These are phyloP conservation scores for Elysia crispata DNA, from an alignment of 2,888 invertebrate genomes.

Conservation along the genomic window DNA sequence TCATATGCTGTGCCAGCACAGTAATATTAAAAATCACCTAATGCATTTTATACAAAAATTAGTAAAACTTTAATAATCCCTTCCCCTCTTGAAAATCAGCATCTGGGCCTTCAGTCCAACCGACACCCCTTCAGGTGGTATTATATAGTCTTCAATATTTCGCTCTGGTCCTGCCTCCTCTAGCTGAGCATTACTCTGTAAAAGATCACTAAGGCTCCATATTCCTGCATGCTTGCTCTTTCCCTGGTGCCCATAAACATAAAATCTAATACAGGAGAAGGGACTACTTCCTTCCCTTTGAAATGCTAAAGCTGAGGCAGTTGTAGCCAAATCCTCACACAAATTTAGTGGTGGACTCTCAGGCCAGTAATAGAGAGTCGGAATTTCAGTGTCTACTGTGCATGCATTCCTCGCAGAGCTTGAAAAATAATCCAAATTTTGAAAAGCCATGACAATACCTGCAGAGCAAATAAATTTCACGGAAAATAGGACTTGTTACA, in stretches of 20 bases:
- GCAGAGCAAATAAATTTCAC: not conserved
- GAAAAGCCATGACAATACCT: conserved; percentile 60
- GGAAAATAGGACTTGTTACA: too few relatives aligned
- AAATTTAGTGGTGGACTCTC: not conserved
- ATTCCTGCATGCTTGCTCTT: conserved; percentile 64
- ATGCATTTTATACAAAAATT: too few relatives aligned
- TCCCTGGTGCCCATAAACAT: conserved; percentile 66
- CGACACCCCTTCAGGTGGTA: conserved; percentile 61
- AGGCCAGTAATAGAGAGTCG: conserved; percentile 57
- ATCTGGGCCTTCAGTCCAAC: conserved; percentile 62
- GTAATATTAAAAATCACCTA: too few relatives aligned
- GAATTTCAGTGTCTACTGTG: conserved; percentile 50
- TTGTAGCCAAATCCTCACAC: not conserved
- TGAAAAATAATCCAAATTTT: not conserved
- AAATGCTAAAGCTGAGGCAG: too few relatives aligned
- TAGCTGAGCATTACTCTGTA: conserved; percentile 65
- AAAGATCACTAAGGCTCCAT: conserved; percentile 62
- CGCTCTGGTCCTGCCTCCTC: conserved; percentile 60
- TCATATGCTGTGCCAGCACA: too few relatives aligned
- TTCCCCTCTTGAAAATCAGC: conserved; percentile 43
- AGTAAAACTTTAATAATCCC: too few relatives aligned
- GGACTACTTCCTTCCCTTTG: not conserved
- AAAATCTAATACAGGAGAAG: conserved; percentile 26
- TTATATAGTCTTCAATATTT: conserved; percentile 53
- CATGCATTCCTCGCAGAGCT: too few relatives aligned